These are phyloP conservation scores for Neotoma lepida DNA, from an alignment of 2,113 vertebrate genomes.

Conservation along the genomic window DNA sequence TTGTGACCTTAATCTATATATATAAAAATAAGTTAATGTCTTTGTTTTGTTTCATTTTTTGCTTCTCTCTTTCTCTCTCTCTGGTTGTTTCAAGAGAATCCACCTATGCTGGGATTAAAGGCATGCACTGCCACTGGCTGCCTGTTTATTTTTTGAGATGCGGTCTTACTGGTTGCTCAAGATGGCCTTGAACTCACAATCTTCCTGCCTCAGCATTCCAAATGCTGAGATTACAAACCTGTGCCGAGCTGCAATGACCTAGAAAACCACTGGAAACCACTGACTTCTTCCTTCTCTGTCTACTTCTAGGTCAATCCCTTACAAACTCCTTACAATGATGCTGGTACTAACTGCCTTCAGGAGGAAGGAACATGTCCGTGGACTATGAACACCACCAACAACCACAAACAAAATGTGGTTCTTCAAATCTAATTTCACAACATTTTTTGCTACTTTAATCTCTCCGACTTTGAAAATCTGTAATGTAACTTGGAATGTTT, in stretches of 20 bases:
- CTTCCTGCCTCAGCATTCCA: not conserved
- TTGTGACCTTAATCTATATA: not conserved
- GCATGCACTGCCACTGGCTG: not conserved
- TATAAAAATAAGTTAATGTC: not conserved
- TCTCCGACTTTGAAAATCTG: slow-evolving; percentile 68
- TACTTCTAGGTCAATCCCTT: not conserved
- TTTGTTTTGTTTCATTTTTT: not conserved
- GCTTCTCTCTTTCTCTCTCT: too few relatives aligned
- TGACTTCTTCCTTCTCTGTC: slow-evolving; percentile 15
- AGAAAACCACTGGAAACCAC: slow-evolving; percentile 53
- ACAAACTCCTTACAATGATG: not conserved
- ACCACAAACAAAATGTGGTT: slow-evolving; percentile 53
- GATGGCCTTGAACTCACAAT: not conserved
- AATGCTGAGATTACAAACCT: not conserved
- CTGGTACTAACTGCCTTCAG: slow-evolving; percentile 18
- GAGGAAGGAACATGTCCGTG: slow-evolving; percentile 14
- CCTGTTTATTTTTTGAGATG: not conserved
- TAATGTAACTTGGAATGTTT: slow-evolving; percentile 72
- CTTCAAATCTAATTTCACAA: slow-evolving; percentile 29
- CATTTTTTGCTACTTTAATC: slow-evolving; percentile 66
- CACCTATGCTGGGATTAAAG: not conserved
- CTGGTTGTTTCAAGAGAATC: not conserved
- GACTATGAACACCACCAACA: slow-evolving; percentile 47
- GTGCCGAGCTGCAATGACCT: slow-evolving; percentile 20
- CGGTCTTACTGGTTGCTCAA: not conserved